phyloP scores from a whole-genome alignment of 37 sponge, comb jelly and placozoan genomes.

The Spongia lamella region DNA sequence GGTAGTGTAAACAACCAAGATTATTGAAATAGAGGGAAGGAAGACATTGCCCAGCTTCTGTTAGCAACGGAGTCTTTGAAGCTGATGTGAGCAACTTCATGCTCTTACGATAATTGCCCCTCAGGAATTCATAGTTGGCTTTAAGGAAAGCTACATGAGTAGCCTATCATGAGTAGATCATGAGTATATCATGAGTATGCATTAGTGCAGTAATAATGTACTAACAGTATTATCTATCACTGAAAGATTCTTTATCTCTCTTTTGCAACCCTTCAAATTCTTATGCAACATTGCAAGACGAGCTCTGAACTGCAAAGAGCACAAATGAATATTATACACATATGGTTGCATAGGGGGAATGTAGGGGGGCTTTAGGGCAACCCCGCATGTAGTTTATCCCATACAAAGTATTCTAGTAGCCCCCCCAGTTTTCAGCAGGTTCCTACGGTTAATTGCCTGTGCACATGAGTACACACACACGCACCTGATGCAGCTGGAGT shows the following conservation, averaged over 20 bases:
- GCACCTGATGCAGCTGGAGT: conserved; percentile 2
- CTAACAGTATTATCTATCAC: conserved; percentile 59
- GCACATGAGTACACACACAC: conserved; percentile 9
- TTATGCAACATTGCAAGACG: conserved; percentile 65
- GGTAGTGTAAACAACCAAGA: conserved; percentile 88
- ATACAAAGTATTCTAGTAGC: conserved; percentile 6
- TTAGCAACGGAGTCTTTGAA: conserved; percentile 76
- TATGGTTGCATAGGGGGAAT: too few species aligned
- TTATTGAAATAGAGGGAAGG: conserved; percentile 91
- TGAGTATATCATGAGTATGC: not conserved
- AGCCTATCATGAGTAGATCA: conserved; percentile 32
- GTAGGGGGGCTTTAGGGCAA: too few species aligned
- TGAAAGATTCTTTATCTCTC: conserved; percentile 78
- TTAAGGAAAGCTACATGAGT: conserved; percentile 82
- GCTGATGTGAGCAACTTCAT: conserved; percentile 78
- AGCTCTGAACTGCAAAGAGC: conserved; percentile 76
- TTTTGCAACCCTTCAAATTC: conserved; percentile 83
- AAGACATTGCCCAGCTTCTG: conserved; percentile 85
- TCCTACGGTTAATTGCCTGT: not conserved
- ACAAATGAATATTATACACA: too few species aligned
- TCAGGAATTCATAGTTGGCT: conserved; percentile 83
- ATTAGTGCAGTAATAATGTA: not conserved
- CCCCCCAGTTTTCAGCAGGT: too few species aligned
- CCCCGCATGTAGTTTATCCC: conserved; percentile 10
- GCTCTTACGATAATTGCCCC: conserved; percentile 72